Evolutionary conservation across 2,888 invertebrate genomes (phyloP), one percentile per base, ranked within the genome.

Genomic region (Galerucella nymphaeae): DNA sequence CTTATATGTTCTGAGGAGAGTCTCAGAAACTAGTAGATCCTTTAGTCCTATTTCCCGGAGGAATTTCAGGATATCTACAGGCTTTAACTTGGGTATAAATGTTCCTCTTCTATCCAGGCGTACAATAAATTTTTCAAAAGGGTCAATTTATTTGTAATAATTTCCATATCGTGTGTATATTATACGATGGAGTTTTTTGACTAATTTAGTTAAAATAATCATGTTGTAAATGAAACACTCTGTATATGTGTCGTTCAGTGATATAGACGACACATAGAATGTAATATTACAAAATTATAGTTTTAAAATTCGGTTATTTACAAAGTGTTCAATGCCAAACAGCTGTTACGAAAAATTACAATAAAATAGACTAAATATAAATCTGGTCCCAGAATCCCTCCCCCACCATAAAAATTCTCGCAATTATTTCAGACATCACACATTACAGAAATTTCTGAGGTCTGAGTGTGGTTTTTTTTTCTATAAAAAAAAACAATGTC

Each of bases 401-500:
- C 84, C 84, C 84, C 84, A 82, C 83, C 83, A 81, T 76, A 77
- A 79, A 82, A 83, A 81, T 81, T 76, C 79, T 75, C 73, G 78
- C 79, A 82, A 84, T 83, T 82, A 82, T 82, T 81, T 76, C 73
- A 78, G 82, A 81, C 78, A 80, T 77, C 78, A 70, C 76, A 78
- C 70, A 76, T 42, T 42, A 41, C 78, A 76, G 78, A 80, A 78
- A 79, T 79, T 82, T 80, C 77, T 77, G 77, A 78, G 80, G 77
- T 78, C 30, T 81, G 79, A 78, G 81, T 80, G 82, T 80, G 81
- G 76, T 77, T 53, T 53, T 62, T 77, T 79, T 76, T 73, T 77
- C 30, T 30, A 30, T 30, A 77, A 77, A 77, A 73, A 76, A 79
- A 78, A 79, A 82, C 58, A 75, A 90, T 90, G 90, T 89, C 90